A percentile compares a stretch with the other conserved stretches of the same genome.
Evolutionary conservation across 2,888 invertebrate species (phyloP).

Genomic region (Phlogophora meticulosa): DNA sequence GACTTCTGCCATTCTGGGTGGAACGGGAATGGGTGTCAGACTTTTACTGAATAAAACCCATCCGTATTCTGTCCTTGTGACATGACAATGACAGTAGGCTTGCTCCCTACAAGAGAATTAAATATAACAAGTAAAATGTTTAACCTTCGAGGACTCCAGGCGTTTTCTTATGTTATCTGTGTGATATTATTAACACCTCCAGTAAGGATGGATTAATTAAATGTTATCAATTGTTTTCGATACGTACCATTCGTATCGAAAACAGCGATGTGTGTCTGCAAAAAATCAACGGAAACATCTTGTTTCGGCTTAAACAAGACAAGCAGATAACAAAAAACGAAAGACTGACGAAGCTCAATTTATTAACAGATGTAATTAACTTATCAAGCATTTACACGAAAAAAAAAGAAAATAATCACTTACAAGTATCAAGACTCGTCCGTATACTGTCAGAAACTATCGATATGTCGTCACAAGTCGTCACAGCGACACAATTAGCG

Average conservation of each 20-base stretch:
- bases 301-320: slow-evolving; percentile 1
- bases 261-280: not conserved
- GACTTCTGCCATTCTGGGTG: no score
- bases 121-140: no score
- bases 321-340: slow-evolving; percentile 11
- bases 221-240: slow-evolving; percentile 1
- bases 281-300: not conserved
- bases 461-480: slow-evolving; percentile 54
- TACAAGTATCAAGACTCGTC: slow-evolving; percentile 47
- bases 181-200: slow-evolving; percentile 6
- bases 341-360: slow-evolving; percentile 10
- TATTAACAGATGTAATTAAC: slow-evolving; percentile 30
- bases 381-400: slow-evolving; percentile 32
- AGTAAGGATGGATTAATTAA: not conserved
- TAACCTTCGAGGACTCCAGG: no score
- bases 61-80: no score
- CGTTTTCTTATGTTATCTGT: not conserved
- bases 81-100: no score
- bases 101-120: no score
- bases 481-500: slow-evolving; percentile 75
- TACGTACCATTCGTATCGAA: not conserved
- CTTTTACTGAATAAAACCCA: no score
- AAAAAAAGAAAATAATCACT: slow-evolving; percentile 9
- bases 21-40: no score
- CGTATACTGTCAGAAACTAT: slow-evolving; percentile 20